phyloP scores from a whole-genome alignment of 2,113 vertebrate species.

The Ifrita kowaldi region DNA sequence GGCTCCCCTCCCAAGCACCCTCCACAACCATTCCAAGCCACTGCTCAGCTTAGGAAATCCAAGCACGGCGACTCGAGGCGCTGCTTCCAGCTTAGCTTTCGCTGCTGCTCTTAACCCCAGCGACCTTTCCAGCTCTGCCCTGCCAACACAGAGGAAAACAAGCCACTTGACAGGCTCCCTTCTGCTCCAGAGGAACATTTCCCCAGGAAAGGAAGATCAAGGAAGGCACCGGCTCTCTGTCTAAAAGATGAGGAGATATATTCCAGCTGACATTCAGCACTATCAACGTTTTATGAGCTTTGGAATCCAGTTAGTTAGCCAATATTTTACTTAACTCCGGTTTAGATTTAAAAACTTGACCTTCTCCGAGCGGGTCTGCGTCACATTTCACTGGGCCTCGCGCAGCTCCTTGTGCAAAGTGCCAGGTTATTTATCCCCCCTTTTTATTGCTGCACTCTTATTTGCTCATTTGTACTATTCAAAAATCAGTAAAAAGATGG shows the following conservation, averaged over 20 bases:
- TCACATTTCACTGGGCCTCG: not conserved
- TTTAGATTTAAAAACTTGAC: constrained; percentile 66
- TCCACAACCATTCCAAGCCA: fast-evolving
- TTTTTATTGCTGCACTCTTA: not conserved
- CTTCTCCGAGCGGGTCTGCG: not conserved
- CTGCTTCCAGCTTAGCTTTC: not conserved
- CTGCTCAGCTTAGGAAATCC: not conserved
- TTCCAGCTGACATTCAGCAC: constrained; percentile 2
- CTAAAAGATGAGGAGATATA: constrained; percentile 23
- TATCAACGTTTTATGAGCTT: constrained; percentile 52
- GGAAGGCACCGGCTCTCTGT: not conserved
- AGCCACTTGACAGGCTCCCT: constrained; percentile 29
- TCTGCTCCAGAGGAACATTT: not conserved
- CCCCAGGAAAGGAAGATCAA: constrained; percentile 10
- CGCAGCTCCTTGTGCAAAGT: not conserved
- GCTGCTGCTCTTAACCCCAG: constrained; percentile 21
- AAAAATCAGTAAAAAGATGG: not conserved
- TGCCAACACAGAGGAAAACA: constrained; percentile 42
- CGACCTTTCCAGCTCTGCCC: not conserved
- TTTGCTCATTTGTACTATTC: not conserved
- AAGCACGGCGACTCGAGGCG: not conserved
- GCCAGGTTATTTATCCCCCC: not conserved
- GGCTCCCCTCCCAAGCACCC: not conserved
- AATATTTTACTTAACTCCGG: constrained; percentile 56
- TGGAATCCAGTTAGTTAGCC: constrained; percentile 58